Evolutionary conservation across 2,888 invertebrate species (phyloP).

Genomic region (Drosophila siamana): DNA sequence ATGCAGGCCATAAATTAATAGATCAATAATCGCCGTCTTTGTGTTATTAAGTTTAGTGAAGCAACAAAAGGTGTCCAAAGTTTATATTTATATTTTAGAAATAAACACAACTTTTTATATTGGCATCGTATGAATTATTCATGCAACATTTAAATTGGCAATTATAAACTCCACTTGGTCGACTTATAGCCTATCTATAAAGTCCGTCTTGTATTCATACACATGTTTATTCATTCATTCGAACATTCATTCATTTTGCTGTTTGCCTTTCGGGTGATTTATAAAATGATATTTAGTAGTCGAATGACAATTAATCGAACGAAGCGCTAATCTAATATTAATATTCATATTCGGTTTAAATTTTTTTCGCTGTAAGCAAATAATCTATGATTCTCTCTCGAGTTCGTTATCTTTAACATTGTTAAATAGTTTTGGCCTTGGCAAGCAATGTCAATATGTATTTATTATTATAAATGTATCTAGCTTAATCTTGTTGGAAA

Average conservation of each 20-base stretch:
- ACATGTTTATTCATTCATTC: conserved; percentile 3
- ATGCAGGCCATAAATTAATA: neutral
- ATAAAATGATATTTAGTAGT: conserved; percentile 7
- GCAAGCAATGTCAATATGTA: neutral
- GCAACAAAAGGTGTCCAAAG: neutral
- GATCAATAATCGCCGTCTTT: neutral
- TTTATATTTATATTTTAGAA: conserved; percentile 2
- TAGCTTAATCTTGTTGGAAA: neutral
- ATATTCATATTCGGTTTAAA: neutral
- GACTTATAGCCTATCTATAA: neutral
- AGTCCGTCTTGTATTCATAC: neutral
- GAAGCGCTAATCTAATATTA: neutral
- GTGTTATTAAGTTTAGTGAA: neutral
- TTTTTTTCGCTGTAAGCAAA: neutral
- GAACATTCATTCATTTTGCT: conserved; percentile 5
- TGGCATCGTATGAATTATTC: conserved; percentile 11
- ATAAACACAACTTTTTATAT: conserved; percentile 2
- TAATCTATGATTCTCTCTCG: neutral
- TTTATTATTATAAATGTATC: neutral
- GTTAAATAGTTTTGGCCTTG: neutral
- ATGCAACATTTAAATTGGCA: neutral
- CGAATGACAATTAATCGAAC: neutral
- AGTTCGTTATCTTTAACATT: neutral
- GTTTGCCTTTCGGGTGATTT: conserved; percentile 1
- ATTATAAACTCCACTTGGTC: neutral